Evolutionary conservation across 2,888 invertebrate genomes (phyloP).

Genomic region (Erpobdella octoculata): DNA sequence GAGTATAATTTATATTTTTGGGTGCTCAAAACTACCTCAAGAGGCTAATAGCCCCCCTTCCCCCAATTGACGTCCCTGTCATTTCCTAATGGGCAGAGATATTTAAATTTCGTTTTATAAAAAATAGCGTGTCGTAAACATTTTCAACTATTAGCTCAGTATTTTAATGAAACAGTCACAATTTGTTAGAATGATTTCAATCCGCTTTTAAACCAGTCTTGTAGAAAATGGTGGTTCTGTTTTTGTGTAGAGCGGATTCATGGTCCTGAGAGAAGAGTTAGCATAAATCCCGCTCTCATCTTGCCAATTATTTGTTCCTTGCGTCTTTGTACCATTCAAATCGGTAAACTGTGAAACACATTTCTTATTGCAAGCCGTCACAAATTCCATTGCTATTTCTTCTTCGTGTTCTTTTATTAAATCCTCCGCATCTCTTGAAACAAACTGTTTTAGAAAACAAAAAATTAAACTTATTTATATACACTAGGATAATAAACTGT

Average conservation of each 20-base stretch:
- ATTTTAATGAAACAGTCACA: neutral
- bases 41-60: too few relatives aligned
- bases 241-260: neutral
- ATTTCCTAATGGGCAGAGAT: too few relatives aligned
- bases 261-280: conserved; percentile 41
- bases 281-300: conserved; percentile 50
- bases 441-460: too few relatives aligned
- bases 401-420: neutral
- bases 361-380: conserved; percentile 36
- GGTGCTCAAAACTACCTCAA: too few relatives aligned
- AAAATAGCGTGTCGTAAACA: too few relatives aligned
- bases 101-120: too few relatives aligned
- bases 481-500: too few relatives aligned
- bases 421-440: too few relatives aligned
- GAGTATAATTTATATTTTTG: too few relatives aligned
- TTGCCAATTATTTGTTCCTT: conserved; percentile 51
- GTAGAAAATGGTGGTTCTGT: neutral
- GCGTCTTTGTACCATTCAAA: conserved; percentile 44
- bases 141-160: too few relatives aligned
- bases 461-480: too few relatives aligned
- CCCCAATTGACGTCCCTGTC: too few relatives aligned
- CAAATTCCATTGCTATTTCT: neutral
- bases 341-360: conserved; percentile 51
- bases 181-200: neutral
- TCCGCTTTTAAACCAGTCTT: neutral